These are phyloP conservation scores for Orthochromis malagaraziensis DNA, from an alignment of 2,113 vertebrate species.

Conservation along the genomic window DNA sequence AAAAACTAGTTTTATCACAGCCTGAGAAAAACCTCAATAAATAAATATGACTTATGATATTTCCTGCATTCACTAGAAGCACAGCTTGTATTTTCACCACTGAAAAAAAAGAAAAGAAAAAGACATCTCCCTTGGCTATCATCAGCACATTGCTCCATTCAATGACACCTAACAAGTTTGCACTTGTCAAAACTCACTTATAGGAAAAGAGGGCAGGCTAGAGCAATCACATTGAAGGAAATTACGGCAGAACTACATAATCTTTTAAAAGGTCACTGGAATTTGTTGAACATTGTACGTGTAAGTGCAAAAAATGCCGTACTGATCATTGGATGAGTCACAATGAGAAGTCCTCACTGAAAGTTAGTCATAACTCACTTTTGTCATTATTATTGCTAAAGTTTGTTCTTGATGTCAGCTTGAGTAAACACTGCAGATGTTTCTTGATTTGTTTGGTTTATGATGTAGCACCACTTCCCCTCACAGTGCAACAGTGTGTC, in stretches of 20 bases:
- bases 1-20: neutral
- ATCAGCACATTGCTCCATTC: neutral
- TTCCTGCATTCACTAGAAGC: neutral
- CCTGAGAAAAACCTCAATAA: neutral
- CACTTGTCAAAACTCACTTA: neutral
- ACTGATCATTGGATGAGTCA: neutral
- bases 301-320: neutral
- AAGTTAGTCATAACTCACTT: neutral
- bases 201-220: neutral
- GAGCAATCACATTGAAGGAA: neutral
- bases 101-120: rapidly evolving
- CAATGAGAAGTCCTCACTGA: neutral
- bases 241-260: neutral
- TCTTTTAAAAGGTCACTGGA: neutral
- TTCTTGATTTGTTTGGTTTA: slow-evolving; percentile 56
- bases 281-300: neutral
- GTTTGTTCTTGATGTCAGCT: slow-evolving; percentile 33
- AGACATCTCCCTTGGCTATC: neutral
- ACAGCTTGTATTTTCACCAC: neutral
- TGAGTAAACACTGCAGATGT: slow-evolving; percentile 38
- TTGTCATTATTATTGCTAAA: neutral
- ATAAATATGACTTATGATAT: neutral
- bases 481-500: neutral
- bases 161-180: neutral
- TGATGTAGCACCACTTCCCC: slow-evolving; percentile 31